Base-by-base conservation (phyloP, 1,140 invertebrate genomes). In the Drosophila ficusphila region DNA sequence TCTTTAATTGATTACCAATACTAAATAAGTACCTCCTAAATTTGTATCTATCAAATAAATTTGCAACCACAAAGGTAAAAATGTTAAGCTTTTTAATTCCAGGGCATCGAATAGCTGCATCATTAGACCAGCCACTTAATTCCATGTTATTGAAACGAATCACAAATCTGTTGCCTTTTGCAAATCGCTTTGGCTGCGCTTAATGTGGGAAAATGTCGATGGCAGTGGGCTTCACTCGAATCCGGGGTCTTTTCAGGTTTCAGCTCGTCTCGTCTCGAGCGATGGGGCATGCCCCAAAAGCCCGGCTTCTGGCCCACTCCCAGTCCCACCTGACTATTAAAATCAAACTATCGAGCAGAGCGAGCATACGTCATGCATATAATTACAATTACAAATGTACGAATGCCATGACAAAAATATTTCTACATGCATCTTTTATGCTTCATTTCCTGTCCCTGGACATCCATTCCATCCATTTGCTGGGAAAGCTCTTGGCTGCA, bases 341-440 rank as follows among this genome's bases (percentile, higher is more conserved):
- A 73, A 73, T 72, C 68, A 73, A 73, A 73, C 46, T 73, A 73
- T 72, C 69, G 69, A 29, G n/a, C 56, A 61, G 60, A 64, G 60
- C 60, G 60, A 31, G 60, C 60, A 64, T 67, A 52, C 64, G 52
- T 53, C 58, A 62, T 65, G 64, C 76, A 85, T 83, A 79, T 70
- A 72, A 76, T 83, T 85, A 85, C 76, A 76, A 60, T 72, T 62
- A 74, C 71, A 74, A 73, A 74, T 62, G 41, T 61, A 64, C 57
- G 60, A 62, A 34, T 70, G 52, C 36, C 47, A 44, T 49, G 51
- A 73, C 33, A 56, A 29, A 65, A 23, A 83, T 75, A 71, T 72
- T 69, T 60, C n/a, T 53, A 85, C 81, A 86, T 86, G 81, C 71
- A 86, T 86, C 71, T 64, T 85, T 76, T 76, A 81, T 85, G 72